phyloP scores from a whole-genome alignment of 2,113 vertebrate species.

The Columba janthina region DNA sequence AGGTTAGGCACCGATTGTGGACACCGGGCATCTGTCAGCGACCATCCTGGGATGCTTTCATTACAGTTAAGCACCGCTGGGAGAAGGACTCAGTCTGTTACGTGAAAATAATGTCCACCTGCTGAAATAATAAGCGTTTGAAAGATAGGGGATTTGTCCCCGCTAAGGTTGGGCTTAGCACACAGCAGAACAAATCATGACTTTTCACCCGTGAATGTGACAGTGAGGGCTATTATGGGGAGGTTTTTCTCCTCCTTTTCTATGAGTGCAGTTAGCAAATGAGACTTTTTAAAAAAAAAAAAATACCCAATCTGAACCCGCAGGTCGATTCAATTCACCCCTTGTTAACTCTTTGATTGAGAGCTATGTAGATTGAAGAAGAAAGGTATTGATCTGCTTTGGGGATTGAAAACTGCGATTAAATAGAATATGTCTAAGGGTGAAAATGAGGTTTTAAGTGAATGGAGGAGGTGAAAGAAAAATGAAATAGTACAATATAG shows the following conservation, averaged over 20 bases:
- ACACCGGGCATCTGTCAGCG: slow-evolving; percentile 17
- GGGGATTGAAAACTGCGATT: slow-evolving; percentile 44
- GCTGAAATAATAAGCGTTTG: not conserved
- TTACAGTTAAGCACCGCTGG: not conserved
- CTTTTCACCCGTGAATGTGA: not conserved
- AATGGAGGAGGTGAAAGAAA: not conserved
- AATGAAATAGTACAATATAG: not conserved
- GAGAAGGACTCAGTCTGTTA: not conserved
- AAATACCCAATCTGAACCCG: not conserved
- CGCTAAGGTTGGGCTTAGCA: too few species aligned
- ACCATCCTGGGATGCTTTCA: not conserved
- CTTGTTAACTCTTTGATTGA: slow-evolving; percentile 62
- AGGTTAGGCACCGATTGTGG: not conserved
- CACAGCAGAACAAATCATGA: not conserved
- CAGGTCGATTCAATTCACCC: slow-evolving; percentile 44
- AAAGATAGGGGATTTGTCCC: not conserved
- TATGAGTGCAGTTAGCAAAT: not conserved
- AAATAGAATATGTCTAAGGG: slow-evolving; percentile 25
- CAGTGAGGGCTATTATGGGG: not conserved
- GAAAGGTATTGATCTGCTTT: slow-evolving; percentile 39
- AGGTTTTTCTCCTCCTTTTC: not conserved
- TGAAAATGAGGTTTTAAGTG: slow-evolving; percentile 41
- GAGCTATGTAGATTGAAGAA: slow-evolving; percentile 38
- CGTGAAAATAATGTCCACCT: not conserved
- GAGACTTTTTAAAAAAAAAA: not conserved